Conservation (phyloP, 2,797 vertebrate species). For the Bradypodion ventrale region DNA sequence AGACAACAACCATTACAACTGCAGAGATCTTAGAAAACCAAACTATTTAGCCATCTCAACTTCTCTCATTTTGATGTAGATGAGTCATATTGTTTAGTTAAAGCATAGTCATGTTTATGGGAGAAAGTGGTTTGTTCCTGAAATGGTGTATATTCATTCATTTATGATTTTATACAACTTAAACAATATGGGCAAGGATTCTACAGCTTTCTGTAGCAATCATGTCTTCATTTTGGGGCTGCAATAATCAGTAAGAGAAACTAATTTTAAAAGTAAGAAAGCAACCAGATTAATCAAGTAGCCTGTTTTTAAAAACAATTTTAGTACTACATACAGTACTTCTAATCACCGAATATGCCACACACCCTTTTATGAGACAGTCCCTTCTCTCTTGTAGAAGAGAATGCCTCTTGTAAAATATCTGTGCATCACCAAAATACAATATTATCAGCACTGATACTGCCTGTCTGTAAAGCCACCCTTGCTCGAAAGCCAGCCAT, state of each 20-base stretch:
- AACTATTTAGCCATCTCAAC: neutral
- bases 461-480: too few relatives aligned
- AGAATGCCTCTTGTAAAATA: neutral
- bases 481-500: too few relatives aligned
- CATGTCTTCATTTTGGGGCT: neutral
- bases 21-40: neutral
- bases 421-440: neutral
- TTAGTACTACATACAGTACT: neutral
- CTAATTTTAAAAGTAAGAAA: neutral
- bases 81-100: neutral
- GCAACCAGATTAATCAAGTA: neutral
- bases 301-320: neutral
- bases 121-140: neutral
- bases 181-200: neutral
- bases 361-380: neutral
- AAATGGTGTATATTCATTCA: neutral
- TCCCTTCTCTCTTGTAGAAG: neutral
- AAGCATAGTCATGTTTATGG: neutral
- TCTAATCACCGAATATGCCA: neutral
- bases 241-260: neutral
- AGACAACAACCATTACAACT: neutral
- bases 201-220: neutral
- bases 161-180: neutral
- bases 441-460: neutral
- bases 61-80: neutral